Percentiles rank a stretch among this genome's conserved stretches.
Conservation (phyloP, 2,113 vertebrate species). For the Poeciliopsis occidentalis region DNA sequence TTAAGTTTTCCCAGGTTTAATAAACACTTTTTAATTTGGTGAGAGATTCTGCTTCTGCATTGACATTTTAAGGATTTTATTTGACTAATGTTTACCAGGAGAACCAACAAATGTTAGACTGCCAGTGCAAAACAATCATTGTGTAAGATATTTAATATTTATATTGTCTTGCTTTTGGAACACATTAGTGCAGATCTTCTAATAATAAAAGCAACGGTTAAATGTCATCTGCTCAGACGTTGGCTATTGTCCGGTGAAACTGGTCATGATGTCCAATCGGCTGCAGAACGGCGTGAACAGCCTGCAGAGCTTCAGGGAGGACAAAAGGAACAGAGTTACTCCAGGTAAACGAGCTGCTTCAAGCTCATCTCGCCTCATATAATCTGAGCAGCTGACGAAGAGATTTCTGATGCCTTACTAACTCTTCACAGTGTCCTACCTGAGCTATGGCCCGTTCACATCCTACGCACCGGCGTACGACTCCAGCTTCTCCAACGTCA, state of each 20-base stretch:
- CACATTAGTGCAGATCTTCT: not conserved
- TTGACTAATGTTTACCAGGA: not conserved
- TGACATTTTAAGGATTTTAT: not conserved
- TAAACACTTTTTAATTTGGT: not conserved
- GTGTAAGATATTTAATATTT: not conserved
- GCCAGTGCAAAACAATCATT: too few species aligned
- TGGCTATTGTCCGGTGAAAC: slow-evolving; percentile 89
- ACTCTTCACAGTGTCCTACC: slow-evolving; percentile 86
- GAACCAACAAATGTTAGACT: too few species aligned
- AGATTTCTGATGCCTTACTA: not conserved
- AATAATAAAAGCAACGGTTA: not conserved
- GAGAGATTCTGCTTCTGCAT: not conserved
- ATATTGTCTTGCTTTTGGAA: not conserved
- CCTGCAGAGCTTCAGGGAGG: slow-evolving; percentile 95
- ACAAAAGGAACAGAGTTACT: slow-evolving; percentile 94
- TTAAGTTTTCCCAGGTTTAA: not conserved
- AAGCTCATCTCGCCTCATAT: not conserved
- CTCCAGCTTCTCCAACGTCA: slow-evolving; percentile 94
- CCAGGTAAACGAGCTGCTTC: slow-evolving; percentile 79
- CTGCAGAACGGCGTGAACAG: slow-evolving; percentile 94
- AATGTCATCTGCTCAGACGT: slow-evolving; percentile 78
- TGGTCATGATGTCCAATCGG: slow-evolving; percentile 91
- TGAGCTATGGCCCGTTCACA: slow-evolving; percentile 95
- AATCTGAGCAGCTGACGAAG: not conserved
- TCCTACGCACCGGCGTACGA: slow-evolving; percentile 94